Conservation (phyloP, 1,140 invertebrate genomes). For the Rhopalosiphum maidis region DNA sequence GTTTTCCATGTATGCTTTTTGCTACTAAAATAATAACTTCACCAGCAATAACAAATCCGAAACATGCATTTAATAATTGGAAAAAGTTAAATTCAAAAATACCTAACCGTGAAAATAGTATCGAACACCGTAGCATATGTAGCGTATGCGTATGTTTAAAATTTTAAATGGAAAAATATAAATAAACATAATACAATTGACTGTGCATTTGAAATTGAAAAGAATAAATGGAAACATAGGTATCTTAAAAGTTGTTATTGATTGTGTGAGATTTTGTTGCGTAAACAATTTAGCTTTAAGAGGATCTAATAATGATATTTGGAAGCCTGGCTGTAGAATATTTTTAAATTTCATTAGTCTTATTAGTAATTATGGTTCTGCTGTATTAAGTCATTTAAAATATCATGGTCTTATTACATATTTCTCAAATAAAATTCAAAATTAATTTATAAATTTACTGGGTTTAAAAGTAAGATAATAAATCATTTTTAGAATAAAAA, state of each 20-base stretch:
- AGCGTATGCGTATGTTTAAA: too few species aligned
- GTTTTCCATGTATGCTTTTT: neutral
- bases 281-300: slow-evolving; percentile 18
- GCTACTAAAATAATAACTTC: neutral
- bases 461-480: neutral
- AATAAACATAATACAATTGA: neutral
- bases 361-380: neutral
- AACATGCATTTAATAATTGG: slow-evolving; percentile 5
- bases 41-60: neutral
- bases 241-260: neutral
- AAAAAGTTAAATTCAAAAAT: slow-evolving; percentile 30
- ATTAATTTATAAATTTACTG: neutral
- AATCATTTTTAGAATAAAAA: neutral
- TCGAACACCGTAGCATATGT: neutral
- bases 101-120: neutral
- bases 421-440: neutral
- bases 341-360: neutral
- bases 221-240: neutral
- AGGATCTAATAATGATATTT: neutral
- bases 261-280: neutral
- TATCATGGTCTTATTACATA: neutral
- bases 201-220: neutral
- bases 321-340: neutral
- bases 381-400: neutral
- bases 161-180: neutral